Base-by-base conservation (phyloP, 2,113 vertebrate genomes). In the Mixornis gularis region DNA sequence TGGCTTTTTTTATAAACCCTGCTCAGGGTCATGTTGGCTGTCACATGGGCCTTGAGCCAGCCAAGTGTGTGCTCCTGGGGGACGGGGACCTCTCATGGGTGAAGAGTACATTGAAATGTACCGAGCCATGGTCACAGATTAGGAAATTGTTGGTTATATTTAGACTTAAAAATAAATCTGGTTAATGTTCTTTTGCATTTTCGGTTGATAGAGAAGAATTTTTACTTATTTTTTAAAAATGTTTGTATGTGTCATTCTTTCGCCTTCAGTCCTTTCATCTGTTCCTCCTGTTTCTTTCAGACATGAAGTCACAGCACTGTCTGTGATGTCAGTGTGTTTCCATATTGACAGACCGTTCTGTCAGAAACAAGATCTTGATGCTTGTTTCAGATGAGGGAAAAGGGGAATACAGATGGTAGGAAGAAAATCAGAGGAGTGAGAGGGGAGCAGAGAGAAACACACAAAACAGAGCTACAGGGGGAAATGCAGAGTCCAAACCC, bases 321-420 rank as follows among this genome's bases (percentile, higher is more conserved):
- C 96, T 94, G 86, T 94, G 92, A 95, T 93, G 87, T 95, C 94
- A 93, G 74, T 93, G 94, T 93, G 95, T 95, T 94, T 96, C 96
- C 92, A 74, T 95, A 93, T 88, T 95, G 95, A 95, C 92, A 96
- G 92, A 94, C 86, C 73, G 34, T 90, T 93, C 93, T 95, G 96
- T 95, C 92, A 94, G 96, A 94, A 96, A 94, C 92, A 92, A 93
- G 91, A 95, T 94, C 93, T 94, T 79, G 86, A 91, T 91, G 89
- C 87, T 96, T 95, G 85, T 92, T 96, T 95, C 95, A 94, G 71
- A 91, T 92, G 95, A 96, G 95, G 87, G 89, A 95, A 94, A 96
- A 92, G 81, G 81, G 79, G 94, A 92, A 91, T 95, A 87, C 94
- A 93, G 95, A 95, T 92, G 94, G 94, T 74, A 87, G 65, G 63